Conservation (phyloP, 2,888 invertebrate genomes). For the Scaptomyza cyrtandrae region DNA sequence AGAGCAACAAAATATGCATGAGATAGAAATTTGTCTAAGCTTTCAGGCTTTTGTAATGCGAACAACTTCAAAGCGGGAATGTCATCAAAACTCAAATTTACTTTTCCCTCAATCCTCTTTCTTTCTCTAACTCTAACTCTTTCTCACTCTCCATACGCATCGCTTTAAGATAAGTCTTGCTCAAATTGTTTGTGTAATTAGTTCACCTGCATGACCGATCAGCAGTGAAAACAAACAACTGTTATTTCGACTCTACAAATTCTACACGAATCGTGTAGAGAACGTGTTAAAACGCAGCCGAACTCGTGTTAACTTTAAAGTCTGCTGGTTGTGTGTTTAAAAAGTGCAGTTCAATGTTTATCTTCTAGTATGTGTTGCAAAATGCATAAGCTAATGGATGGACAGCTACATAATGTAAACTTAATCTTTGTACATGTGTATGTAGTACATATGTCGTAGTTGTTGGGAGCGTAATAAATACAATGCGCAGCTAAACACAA, state of each 20-base stretch:
- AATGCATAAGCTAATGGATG: background rate
- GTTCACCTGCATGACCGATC: constrained; percentile 45
- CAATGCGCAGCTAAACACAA: constrained; percentile 34
- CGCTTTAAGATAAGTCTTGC: constrained; percentile 29
- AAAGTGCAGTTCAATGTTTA: background rate
- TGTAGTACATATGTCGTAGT: background rate
- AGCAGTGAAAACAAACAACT: constrained; percentile 1
- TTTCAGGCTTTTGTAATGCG: constrained; percentile 66
- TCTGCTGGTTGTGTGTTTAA: background rate
- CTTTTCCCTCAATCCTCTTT: background rate
- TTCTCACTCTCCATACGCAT: background rate
- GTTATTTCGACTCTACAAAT: background rate
- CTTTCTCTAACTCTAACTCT: background rate
- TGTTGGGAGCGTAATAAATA: constrained; percentile 15
- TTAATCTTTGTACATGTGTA: background rate
- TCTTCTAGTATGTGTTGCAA: background rate
- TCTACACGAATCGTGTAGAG: background rate
- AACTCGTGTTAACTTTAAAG: background rate
- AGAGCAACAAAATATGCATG: constrained; percentile 63
- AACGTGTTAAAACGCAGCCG: background rate
- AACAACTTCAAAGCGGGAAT: constrained; percentile 76
- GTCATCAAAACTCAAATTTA: constrained; percentile 51
- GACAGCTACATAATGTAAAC: constrained; percentile 6
- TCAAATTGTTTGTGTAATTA: constrained; percentile 56
- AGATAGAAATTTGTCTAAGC: constrained; percentile 70